These are phyloP conservation scores for Myathropa florea DNA, from an alignment of 2,888 invertebrate genomes.

Conservation along the genomic window DNA sequence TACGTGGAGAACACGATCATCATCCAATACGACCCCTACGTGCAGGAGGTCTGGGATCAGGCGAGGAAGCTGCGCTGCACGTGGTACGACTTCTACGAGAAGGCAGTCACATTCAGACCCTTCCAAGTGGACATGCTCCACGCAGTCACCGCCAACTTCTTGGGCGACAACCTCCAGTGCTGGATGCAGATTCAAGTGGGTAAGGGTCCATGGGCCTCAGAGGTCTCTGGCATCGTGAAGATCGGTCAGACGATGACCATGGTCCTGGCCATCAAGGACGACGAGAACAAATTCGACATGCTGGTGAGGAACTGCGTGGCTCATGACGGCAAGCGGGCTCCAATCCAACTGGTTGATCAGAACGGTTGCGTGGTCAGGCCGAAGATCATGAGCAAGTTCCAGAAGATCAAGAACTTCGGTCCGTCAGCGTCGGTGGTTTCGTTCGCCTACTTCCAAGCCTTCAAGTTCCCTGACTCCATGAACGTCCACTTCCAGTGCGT, in stretches of 20 bases:
- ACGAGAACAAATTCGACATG: slow-evolving; percentile 98
- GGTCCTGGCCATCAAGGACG: slow-evolving; percentile 97
- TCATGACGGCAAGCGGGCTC: slow-evolving; percentile 95
- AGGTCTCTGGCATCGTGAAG: slow-evolving; percentile 96
- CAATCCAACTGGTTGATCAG: slow-evolving; percentile 95
- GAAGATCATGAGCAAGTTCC: slow-evolving; percentile 97
- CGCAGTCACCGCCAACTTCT: slow-evolving; percentile 96
- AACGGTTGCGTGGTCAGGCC: slow-evolving; percentile 96
- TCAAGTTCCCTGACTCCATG: slow-evolving; percentile 98
- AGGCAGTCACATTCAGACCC: slow-evolving; percentile 95
- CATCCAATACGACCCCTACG: slow-evolving; percentile 96
- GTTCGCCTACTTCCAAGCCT: slow-evolving; percentile 97
- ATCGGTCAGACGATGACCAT: slow-evolving; percentile 98
- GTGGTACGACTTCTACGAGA: slow-evolving; percentile 98
- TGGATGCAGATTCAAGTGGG: slow-evolving; percentile 99
- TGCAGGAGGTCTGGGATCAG: slow-evolving; percentile 97
- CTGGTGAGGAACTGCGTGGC: slow-evolving; percentile 96
- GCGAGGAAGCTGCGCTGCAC: slow-evolving; percentile 94
- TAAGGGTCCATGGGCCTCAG: slow-evolving; percentile 98
- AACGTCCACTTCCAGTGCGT: slow-evolving; percentile 98
- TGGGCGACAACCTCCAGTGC: slow-evolving; percentile 96
- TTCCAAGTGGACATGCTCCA: slow-evolving; percentile 98
- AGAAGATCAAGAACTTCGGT: slow-evolving; percentile 97
- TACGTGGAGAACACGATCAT: slow-evolving; percentile 97
- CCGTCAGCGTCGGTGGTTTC: slow-evolving; percentile 96